Conservation (phyloP, 35 echinoderm and acorn worm species). For the Stichopus chloronotus region DNA sequence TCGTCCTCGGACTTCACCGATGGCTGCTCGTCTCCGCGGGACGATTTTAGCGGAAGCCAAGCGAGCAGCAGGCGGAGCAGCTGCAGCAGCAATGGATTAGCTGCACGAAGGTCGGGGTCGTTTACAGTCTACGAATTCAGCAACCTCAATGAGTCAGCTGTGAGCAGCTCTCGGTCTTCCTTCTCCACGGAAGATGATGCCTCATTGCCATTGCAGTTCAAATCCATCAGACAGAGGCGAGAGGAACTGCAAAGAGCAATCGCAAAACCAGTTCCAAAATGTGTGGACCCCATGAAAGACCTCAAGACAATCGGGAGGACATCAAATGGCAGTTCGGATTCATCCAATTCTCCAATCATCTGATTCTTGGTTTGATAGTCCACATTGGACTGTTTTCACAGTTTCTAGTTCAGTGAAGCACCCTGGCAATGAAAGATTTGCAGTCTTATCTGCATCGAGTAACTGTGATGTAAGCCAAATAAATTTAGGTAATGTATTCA, state of each 20-base stretch:
- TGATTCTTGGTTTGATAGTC: not conserved
- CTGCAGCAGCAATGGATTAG: not conserved
- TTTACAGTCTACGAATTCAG: constrained; percentile 2
- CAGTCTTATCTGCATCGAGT: not conserved
- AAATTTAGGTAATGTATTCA: not conserved
- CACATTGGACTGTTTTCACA: not conserved
- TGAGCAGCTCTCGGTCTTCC: not conserved
- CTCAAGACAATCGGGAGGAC: constrained; percentile 11
- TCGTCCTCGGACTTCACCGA: constrained; percentile 36
- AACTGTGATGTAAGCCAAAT: not conserved
- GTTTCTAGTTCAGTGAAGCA: not conserved
- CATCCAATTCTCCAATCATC: constrained; percentile 16
- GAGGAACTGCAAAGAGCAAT: constrained; percentile 84
- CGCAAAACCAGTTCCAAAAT: constrained; percentile 80
- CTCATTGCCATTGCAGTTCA: constrained; percentile 58
- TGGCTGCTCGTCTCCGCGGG: constrained; percentile 53
- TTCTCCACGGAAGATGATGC: constrained; percentile 49
- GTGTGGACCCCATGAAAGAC: constrained; percentile 60
- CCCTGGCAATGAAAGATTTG: not conserved
- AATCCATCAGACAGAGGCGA: constrained; percentile 74
- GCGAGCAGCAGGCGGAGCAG: constrained; percentile 79
- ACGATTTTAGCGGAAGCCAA: constrained; percentile 58
- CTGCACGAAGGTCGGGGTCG: not conserved
- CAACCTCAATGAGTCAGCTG: constrained; percentile 12
- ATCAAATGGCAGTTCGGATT: not conserved